A percentile compares a stretch with the other conserved stretches of the same genome.
These are phyloP conservation scores for Leptoteleia sp. DNA, from an alignment of 1,140 invertebrate species.

Conservation along the genomic window DNA sequence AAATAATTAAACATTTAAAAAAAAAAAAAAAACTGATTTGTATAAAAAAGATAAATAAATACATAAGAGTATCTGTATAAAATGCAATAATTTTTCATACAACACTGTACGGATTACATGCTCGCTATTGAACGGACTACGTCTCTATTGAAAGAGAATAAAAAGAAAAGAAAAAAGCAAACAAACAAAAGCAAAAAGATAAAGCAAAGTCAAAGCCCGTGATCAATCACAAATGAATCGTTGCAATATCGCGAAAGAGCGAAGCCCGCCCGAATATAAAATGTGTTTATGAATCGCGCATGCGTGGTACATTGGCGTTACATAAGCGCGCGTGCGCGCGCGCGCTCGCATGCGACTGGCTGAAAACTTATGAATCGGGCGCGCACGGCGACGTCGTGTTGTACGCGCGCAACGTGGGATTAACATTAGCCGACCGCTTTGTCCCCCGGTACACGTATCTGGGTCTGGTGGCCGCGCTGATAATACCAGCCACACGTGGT, in stretches of 20 bases:
- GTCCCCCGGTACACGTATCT: conserved; percentile 20
- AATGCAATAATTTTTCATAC: no score
- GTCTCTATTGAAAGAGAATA: no score
- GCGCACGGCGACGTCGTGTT: conserved; percentile 3
- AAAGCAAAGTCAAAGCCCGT: not conserved
- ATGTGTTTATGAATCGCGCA: conserved; percentile 18
- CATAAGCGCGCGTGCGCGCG: conserved; percentile 25
- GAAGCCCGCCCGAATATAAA: conserved; percentile 7
- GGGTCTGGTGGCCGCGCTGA: conserved; percentile 14
- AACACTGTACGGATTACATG: no score
- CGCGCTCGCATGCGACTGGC: not conserved
- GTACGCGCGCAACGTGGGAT: conserved; percentile 24
- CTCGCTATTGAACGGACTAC: no score
- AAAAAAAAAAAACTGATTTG: no score
- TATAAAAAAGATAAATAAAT: no score
- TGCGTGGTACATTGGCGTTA: conserved; percentile 12
- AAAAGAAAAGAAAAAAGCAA: no score
- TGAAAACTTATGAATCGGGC: conserved; percentile 21
- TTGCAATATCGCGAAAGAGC: conserved; percentile 2
- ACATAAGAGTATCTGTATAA: no score
- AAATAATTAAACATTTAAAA: no score
- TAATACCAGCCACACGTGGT: conserved; percentile 10
- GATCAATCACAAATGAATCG: conserved; percentile 2
- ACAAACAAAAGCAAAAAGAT: not conserved
- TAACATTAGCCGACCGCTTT: conserved; percentile 34